phyloP scores from a whole-genome alignment of 2,888 invertebrate species.

The Suillia variegata region DNA sequence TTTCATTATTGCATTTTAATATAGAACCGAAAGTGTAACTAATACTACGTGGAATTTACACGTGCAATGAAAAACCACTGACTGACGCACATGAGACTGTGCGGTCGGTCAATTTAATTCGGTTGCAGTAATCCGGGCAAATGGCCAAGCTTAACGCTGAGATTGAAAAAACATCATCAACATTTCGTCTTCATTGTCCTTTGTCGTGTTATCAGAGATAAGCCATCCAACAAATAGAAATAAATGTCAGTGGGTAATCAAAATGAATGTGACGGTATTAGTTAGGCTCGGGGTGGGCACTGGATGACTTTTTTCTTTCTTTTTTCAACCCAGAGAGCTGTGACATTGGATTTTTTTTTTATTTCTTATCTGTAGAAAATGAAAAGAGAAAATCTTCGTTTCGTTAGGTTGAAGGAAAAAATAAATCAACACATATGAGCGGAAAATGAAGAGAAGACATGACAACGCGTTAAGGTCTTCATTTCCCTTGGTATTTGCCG shows the following conservation, averaged over 20 bases:
- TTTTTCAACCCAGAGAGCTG: background rate
- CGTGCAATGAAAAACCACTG: no score
- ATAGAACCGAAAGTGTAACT: no score
- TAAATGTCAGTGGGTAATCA: constrained; percentile 59
- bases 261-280: constrained; percentile 51
- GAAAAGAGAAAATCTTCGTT: background rate
- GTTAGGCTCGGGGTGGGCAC: background rate
- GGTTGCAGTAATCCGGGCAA: no score
- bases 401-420: background rate
- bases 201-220: constrained; percentile 26
- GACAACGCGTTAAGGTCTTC: background rate
- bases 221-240: constrained; percentile 57
- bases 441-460: no score
- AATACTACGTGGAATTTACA: no score
- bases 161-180: constrained; percentile 27
- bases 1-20: no score
- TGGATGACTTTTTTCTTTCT: background rate
- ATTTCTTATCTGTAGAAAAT: background rate
- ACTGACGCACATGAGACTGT: no score
- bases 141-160: constrained; percentile 23
- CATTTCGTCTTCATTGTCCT: background rate
- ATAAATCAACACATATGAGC: constrained; percentile 1
- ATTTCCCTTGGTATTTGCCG: background rate
- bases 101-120: no score
- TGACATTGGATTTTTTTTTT: background rate